These are phyloP conservation scores for Cosmia trapezina DNA, from an alignment of 2,888 invertebrate genomes.

Conservation along the genomic window DNA sequence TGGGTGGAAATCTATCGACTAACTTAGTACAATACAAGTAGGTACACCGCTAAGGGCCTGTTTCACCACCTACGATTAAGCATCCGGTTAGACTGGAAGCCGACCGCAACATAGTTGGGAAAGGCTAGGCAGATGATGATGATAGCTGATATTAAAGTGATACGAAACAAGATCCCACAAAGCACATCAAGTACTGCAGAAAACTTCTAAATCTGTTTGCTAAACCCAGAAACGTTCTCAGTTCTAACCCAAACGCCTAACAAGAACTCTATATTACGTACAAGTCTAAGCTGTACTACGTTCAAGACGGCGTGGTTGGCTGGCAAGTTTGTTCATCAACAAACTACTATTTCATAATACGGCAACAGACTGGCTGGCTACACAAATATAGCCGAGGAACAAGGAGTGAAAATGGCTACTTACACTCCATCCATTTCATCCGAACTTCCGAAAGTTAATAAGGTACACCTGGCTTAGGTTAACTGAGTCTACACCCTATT, in stretches of 20 bases:
- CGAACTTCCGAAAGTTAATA: constrained; percentile 66
- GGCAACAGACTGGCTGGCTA: constrained; percentile 63
- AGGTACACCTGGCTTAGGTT: constrained; percentile 65
- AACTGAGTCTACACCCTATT: constrained; percentile 60
- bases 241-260: constrained; percentile 44
- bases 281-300: constrained; percentile 53
- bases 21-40: too few species aligned
- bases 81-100: too few species aligned
- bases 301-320: constrained; percentile 51
- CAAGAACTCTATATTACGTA: constrained; percentile 54
- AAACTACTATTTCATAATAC: constrained; percentile 67
- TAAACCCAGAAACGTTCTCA: constrained; percentile 43
- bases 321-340: constrained; percentile 68
- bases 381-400: constrained; percentile 49
- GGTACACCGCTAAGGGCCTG: too few species aligned
- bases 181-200: constrained; percentile 17
- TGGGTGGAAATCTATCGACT: too few species aligned
- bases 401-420: constrained; percentile 62
- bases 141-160: constrained; percentile 7
- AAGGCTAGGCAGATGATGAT: too few species aligned
- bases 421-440: constrained; percentile 61
- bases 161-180: constrained; percentile 21
- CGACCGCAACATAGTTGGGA: too few species aligned
- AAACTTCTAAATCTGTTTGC: constrained; percentile 47
- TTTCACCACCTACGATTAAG: too few species aligned